A percentile compares a stretch with the other conserved stretches of the same genome.
Evolutionary conservation across 2,113 vertebrate species (phyloP).

Genomic region (Alces alces): DNA sequence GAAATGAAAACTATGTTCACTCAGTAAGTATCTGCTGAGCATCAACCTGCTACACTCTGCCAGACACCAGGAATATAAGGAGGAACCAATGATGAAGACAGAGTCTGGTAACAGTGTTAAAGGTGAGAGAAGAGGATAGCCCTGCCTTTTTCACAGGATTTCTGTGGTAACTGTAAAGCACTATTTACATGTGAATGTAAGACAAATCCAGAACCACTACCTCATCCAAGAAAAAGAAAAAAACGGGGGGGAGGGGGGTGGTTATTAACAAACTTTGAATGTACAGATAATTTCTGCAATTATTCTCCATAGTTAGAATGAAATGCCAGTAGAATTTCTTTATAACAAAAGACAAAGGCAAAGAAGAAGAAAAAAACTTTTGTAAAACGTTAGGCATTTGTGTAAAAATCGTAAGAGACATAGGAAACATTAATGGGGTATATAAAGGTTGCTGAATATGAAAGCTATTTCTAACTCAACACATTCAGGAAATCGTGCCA

Average conservation of each 20-base stretch:
- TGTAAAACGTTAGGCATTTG: background rate
- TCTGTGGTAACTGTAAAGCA: background rate
- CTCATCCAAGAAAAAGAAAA: background rate
- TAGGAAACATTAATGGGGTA: background rate
- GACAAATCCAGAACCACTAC: background rate
- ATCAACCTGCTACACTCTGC: background rate
- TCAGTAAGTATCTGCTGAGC: background rate
- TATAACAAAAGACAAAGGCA: background rate
- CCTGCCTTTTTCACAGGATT: background rate
- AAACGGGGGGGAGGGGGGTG: background rate
- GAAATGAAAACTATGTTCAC: background rate
- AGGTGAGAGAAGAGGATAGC: background rate
- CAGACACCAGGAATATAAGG: background rate
- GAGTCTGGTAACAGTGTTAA: background rate
- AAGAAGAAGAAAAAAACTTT: background rate
- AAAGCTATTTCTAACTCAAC: slow-evolving; percentile 28
- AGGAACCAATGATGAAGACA: background rate
- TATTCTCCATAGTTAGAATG: background rate
- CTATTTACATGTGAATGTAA: background rate
- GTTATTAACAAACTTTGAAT: background rate
- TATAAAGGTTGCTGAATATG: background rate
- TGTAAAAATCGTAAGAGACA: background rate
- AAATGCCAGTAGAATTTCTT: slow-evolving; percentile 4
- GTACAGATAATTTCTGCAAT: background rate
- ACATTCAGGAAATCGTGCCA: background rate